Evolutionary conservation across 2,797 vertebrate species (phyloP).

Genomic region (Tauraco hartlaubi): DNA sequence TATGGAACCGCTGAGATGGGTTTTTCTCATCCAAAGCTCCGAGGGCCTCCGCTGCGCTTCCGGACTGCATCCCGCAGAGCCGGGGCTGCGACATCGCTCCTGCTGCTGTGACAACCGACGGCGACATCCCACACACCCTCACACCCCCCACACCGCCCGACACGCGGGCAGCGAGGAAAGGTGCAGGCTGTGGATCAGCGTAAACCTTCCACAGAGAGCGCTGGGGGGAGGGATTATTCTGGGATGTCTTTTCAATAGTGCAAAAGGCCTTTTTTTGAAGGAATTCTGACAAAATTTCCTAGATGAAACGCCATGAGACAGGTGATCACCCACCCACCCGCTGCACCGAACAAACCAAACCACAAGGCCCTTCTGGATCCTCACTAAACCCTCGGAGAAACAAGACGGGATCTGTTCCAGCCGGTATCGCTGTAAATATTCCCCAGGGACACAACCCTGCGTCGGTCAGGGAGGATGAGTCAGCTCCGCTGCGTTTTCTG

Average conservation of each 20-base stretch:
- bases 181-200: neutral
- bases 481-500: neutral
- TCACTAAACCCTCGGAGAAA: neutral
- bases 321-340: neutral
- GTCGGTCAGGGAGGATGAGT: neutral
- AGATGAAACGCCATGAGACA: neutral
- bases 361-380: neutral
- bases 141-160: neutral
- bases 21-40: neutral
- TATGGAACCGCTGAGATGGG: accelerated
- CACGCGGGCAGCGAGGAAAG: neutral
- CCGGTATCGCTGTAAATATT: neutral
- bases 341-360: neutral
- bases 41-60: neutral
- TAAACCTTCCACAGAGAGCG: neutral
- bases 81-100: neutral
- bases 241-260: neutral
- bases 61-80: neutral
- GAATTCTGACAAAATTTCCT: neutral
- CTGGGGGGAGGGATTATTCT: neutral
- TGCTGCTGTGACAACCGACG: neutral
- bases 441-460: neutral
- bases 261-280: neutral
- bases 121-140: neutral
- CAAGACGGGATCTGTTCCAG: neutral